These are phyloP conservation scores for Eupithecia vulgata DNA, from an alignment of 2,888 invertebrate species.

Conservation along the genomic window DNA sequence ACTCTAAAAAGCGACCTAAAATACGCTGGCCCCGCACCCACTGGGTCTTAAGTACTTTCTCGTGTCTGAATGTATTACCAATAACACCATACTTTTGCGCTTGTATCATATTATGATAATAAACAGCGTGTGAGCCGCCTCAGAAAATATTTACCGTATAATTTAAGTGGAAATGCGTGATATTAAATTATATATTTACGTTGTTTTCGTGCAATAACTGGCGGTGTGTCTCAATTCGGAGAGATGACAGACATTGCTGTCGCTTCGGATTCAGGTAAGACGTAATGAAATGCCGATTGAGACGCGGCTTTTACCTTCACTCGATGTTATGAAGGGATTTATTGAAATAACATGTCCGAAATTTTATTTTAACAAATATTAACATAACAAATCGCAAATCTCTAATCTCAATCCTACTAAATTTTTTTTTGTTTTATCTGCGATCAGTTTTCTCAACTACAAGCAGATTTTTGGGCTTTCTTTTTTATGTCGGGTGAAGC, in stretches of 20 bases:
- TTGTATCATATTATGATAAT: constrained; percentile 45
- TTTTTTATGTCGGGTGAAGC: too few relatives aligned
- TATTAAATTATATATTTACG: constrained; percentile 62
- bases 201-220: constrained; percentile 55
- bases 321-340: constrained; percentile 19
- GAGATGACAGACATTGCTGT: constrained; percentile 63
- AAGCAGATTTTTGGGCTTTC: too few relatives aligned
- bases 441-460: too few relatives aligned
- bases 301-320: constrained; percentile 53
- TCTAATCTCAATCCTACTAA: too few relatives aligned
- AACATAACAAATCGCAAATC: too few relatives aligned
- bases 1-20: too few relatives aligned
- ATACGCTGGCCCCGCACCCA: neutral
- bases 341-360: neutral
- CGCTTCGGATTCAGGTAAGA: constrained; percentile 59
- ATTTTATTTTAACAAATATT: neutral
- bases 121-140: constrained; percentile 46
- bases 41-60: neutral
- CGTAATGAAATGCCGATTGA: constrained; percentile 46
- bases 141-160: constrained; percentile 54
- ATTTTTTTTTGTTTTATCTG: too few relatives aligned
- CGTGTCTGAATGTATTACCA: constrained; percentile 8
- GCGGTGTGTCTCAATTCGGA: constrained; percentile 64
- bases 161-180: constrained; percentile 61
- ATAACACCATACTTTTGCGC: constrained; percentile 34